These are phyloP conservation scores for Thomomys bottae DNA, from an alignment of 2,113 vertebrate genomes.

Conservation along the genomic window DNA sequence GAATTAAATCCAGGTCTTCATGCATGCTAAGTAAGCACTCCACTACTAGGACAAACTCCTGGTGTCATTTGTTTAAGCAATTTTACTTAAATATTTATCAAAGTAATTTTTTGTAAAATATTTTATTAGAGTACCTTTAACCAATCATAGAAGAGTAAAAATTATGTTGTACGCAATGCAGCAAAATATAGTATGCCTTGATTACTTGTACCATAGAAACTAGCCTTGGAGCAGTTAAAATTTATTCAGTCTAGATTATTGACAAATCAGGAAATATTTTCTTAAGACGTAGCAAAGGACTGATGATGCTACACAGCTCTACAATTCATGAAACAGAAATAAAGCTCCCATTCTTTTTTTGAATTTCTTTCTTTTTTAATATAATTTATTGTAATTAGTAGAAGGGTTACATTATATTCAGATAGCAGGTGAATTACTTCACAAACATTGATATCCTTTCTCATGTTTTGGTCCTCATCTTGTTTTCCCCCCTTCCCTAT, in stretches of 20 bases:
- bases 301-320: background rate
- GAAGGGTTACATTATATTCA: too few species aligned
- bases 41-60: too few species aligned
- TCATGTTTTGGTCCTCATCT: too few species aligned
- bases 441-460: too few species aligned
- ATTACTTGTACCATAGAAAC: conserved; percentile 22
- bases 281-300: background rate
- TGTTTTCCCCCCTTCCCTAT: too few species aligned
- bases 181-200: conserved; percentile 25
- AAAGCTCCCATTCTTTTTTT: background rate
- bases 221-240: conserved; percentile 19
- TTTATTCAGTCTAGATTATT: background rate
- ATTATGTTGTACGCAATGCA: background rate
- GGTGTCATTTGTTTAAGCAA: conserved; percentile 57
- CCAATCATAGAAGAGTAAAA: background rate
- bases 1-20: too few species aligned
- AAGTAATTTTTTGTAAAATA: conserved; percentile 24
- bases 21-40: too few species aligned
- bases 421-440: too few species aligned
- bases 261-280: background rate
- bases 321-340: background rate
- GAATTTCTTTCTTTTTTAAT: too few species aligned
- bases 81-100: conserved; percentile 29
- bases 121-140: conserved; percentile 39
- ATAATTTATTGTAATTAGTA: too few species aligned